A percentile compares a stretch with the other conserved stretches of the same genome.
Evolutionary conservation across 2,888 invertebrate species (phyloP).

Genomic region (Parasteatoda lunata): DNA sequence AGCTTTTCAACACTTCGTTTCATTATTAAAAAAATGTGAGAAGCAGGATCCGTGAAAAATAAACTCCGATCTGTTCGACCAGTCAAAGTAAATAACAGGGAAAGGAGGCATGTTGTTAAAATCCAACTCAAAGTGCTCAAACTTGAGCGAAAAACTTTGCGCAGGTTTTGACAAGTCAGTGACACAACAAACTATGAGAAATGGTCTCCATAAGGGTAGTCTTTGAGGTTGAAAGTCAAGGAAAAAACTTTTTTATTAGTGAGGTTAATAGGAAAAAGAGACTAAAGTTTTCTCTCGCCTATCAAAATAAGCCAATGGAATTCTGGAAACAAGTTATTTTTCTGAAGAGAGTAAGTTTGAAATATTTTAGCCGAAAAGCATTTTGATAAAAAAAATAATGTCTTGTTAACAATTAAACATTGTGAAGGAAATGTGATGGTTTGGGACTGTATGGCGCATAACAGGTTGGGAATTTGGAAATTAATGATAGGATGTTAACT

Average conservation of each 20-base stretch:
- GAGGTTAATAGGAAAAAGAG: background rate
- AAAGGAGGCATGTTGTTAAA: background rate
- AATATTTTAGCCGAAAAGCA: background rate
- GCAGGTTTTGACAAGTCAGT: background rate
- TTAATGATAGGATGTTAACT: background rate
- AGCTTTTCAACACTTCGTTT: background rate
- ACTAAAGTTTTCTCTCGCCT: background rate
- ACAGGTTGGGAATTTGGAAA: background rate
- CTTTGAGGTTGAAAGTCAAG: background rate
- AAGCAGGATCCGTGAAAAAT: background rate
- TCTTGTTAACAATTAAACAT: background rate
- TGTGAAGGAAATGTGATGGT: background rate
- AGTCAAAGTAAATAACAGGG: background rate
- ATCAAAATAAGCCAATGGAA: background rate
- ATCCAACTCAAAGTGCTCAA: background rate
- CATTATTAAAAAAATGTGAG: background rate
- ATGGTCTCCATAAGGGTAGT: background rate
- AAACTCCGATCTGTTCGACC: background rate
- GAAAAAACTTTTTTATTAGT: background rate
- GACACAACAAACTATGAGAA: background rate
- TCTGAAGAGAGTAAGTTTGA: background rate
- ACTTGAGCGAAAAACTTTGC: background rate
- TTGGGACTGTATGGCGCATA: background rate
- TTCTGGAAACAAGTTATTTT: background rate
- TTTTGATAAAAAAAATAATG: background rate